Evolutionary conservation across 1,140 invertebrate species (phyloP), one percentile per base, ranked within the genome.

Genomic region (Steinernema khuongi): DNA sequence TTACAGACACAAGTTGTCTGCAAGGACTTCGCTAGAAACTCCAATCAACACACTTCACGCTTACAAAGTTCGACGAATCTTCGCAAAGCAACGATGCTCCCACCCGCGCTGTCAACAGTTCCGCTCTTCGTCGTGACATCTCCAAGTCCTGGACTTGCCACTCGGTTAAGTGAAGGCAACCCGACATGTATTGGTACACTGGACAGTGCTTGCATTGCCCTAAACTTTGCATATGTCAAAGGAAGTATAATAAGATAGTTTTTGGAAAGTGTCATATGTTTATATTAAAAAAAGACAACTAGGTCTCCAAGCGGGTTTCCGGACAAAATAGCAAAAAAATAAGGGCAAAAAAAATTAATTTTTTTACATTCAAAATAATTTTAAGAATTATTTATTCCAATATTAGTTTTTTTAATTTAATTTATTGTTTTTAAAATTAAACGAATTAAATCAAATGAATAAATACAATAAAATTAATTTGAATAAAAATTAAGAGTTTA

Each of bases 191-290:
- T 43, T 77, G 76, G 67, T 77, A 77, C 19, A 77, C 71, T 11
- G 76, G 76, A 67, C 73, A 75, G 74, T 77, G 76, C 32, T 77
- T 77, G 74, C 73, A 77, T 72, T 77, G 76, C 7, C 74, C 76
- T 77, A 50, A 77, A 77, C 11, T 60, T 11, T 17, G 22, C 11
- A 4, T 22, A 60, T 7, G 19, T 60, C 19, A 60, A 7, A 22
- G 19, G 4, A 36, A 31, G 4, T 18, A 18, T 22, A 43, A 30
- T 18, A 18, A 1, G 4, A 28, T 71, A 26, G 11, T 70, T 18
- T 4, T 50, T 50, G 18, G n/a, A 4, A 32, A 41, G 2, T 19
- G 31, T 60, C 19, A 72, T 29, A 32, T 60, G 60, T n/a, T 60
- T 1, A 66, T 28, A 22, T 31, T 0, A 44, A 67, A 4, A 1